These are phyloP conservation scores for Drosophila greeni DNA, from an alignment of 2,888 invertebrate genomes.

Conservation along the genomic window DNA sequence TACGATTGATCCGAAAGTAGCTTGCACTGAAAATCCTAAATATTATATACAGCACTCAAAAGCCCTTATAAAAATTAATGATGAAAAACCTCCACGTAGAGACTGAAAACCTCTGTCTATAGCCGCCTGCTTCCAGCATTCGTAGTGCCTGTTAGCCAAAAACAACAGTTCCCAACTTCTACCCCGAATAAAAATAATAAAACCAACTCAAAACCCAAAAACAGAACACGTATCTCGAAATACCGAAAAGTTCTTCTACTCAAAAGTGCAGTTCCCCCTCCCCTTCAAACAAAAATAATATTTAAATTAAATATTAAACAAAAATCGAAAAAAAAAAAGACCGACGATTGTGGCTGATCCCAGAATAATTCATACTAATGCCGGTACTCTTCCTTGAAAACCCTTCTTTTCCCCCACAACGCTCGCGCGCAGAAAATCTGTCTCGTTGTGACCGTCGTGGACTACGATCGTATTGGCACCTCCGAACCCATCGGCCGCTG, in stretches of 20 bases:
- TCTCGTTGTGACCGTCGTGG: slow-evolving; percentile 98
- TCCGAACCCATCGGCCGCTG: slow-evolving; percentile 99
- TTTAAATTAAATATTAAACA: slow-evolving; percentile 8
- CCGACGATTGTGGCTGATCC: slow-evolving; percentile 22
- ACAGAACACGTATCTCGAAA: slow-evolving; percentile 56
- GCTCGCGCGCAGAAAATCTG: slow-evolving; percentile 92
- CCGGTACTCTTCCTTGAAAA: slow-evolving; percentile 34
- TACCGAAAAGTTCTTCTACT: slow-evolving; percentile 59
- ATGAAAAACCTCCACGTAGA: slow-evolving; percentile 37
- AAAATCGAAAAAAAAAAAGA: slow-evolving; percentile 19
- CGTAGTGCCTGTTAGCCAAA: slow-evolving; percentile 56
- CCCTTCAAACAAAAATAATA: slow-evolving; percentile 25
- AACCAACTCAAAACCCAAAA: slow-evolving; percentile 34
- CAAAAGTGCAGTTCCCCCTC: slow-evolving; percentile 35
- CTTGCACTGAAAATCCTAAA: slow-evolving; percentile 22
- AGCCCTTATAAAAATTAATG: slow-evolving; percentile 11
- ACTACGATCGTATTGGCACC: slow-evolving; percentile 99
- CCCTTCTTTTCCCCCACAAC: slow-evolving; percentile 1
- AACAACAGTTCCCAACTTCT: slow-evolving; percentile 43
- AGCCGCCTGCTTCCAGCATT: slow-evolving; percentile 52
- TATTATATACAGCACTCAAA: slow-evolving; percentile 25
- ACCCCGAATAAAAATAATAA: slow-evolving; percentile 31
- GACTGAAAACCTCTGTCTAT: slow-evolving; percentile 38
- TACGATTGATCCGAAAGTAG: slow-evolving; percentile 29
- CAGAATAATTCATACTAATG: slow-evolving; percentile 43